These are phyloP conservation scores for Petrocephalus zakoni DNA, from an alignment of 2,113 vertebrate species.

Conservation along the genomic window DNA sequence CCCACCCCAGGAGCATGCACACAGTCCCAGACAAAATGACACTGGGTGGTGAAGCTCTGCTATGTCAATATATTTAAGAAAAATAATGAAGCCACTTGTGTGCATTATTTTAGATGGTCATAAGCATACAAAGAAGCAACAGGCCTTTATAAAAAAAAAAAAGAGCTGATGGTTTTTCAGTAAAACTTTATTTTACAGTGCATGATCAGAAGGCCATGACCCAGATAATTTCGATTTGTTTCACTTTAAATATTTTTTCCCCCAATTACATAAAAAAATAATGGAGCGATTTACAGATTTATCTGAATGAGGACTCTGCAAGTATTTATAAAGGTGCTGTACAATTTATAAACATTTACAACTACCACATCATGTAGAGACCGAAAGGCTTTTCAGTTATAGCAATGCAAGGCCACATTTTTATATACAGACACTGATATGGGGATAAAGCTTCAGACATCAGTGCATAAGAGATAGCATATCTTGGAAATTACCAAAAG, in stretches of 20 bases:
- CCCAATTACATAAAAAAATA: constrained; percentile 98
- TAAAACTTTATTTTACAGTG: constrained; percentile 67
- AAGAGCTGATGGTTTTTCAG: constrained; percentile 43
- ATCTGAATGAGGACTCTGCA: constrained; percentile 74
- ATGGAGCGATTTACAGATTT: constrained; percentile 91
- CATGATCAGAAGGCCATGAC: constrained; percentile 71
- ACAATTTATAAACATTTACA: constrained; percentile 99
- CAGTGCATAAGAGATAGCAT: not conserved
- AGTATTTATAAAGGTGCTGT: constrained; percentile 97
- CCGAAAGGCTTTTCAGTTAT: constrained; percentile 55
- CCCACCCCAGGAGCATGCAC: not conserved
- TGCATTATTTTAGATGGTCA: not conserved
- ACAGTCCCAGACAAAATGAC: not conserved
- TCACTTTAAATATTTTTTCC: constrained; percentile 56
- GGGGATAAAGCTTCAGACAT: constrained; percentile 23
- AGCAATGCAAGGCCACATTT: constrained; percentile 85
- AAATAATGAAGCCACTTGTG: not conserved
- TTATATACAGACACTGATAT: constrained; percentile 47
- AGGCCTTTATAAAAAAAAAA: not conserved
- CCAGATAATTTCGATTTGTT: constrained; percentile 50
- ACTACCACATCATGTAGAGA: constrained; percentile 71
- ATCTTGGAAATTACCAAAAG: not conserved
- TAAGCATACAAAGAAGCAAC: not conserved
- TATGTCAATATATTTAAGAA: not conserved
- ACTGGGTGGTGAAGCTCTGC: not conserved